These are phyloP conservation scores for Oreonectes daqikongensis DNA, from an alignment of 2,797 vertebrate species.

Conservation along the genomic window DNA sequence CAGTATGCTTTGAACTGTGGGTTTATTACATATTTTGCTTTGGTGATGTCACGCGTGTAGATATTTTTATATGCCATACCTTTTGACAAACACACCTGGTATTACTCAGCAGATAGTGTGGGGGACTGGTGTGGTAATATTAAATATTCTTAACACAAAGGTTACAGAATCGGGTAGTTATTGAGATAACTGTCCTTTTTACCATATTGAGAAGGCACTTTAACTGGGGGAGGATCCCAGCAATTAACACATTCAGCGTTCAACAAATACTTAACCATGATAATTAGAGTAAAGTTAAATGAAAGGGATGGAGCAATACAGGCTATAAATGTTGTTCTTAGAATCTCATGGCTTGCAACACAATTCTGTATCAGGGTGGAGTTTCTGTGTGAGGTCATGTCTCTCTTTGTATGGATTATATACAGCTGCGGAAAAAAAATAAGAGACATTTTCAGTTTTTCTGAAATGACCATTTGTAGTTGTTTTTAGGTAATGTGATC, in stretches of 20 bases:
- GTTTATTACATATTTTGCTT: neutral
- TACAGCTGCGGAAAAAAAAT: no score
- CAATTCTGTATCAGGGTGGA: slow-evolving; percentile 6
- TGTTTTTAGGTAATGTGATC: no score
- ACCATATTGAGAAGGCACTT: neutral
- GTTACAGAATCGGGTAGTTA: neutral
- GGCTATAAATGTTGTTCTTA: neutral
- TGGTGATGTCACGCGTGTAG: neutral
- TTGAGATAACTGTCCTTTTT: neutral
- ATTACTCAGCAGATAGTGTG: neutral
- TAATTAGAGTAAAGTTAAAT: neutral
- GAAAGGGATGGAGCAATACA: neutral
- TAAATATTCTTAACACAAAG: neutral
- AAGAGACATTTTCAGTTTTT: no score
- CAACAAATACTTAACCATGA: neutral
- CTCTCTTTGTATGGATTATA: neutral
- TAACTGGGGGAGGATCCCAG: neutral
- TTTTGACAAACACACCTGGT: neutral
- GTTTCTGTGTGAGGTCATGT: neutral
- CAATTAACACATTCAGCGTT: neutral
- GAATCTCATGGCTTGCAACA: neutral
- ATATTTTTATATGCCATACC: neutral
- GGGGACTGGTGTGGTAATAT: neutral
- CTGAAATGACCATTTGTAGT: no score
- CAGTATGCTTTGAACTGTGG: slow-evolving; percentile 19